These are phyloP conservation scores for Oryzaephilus surinamensis DNA, from an alignment of 1,140 invertebrate genomes.

Conservation along the genomic window DNA sequence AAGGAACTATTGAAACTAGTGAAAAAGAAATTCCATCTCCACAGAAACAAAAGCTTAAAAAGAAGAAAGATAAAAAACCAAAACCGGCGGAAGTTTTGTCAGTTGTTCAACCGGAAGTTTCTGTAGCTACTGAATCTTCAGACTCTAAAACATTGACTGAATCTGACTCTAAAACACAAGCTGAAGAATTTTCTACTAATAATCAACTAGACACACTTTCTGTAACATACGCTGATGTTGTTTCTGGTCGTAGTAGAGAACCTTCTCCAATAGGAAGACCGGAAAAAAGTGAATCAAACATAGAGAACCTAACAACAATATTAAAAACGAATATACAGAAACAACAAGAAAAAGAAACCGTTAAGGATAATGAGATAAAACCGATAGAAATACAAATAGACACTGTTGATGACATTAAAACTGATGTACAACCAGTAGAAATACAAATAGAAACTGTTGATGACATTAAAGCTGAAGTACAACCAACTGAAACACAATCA, in stretches of 20 bases:
- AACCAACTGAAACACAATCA: slow-evolving; percentile 7
- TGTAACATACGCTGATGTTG: slow-evolving; percentile 18
- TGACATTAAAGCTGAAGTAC: slow-evolving; percentile 10
- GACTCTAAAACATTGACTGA: too few species aligned
- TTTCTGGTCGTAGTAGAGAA: slow-evolving; percentile 18
- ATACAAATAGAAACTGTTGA: slow-evolving; percentile 19
- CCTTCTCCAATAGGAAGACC: slow-evolving; percentile 11
- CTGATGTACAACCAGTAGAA: slow-evolving; percentile 12
- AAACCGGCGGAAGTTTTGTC: background rate
- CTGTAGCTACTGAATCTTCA: too few species aligned
- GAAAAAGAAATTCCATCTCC: slow-evolving; percentile 3
- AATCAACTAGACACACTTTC: background rate
- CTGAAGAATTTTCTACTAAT: slow-evolving; percentile 1
- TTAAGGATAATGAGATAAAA: slow-evolving; percentile 1
- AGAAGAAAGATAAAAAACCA: slow-evolving; percentile 6
- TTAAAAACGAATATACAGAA: slow-evolving; percentile 4
- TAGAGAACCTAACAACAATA: slow-evolving; percentile 1
- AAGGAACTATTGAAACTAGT: background rate
- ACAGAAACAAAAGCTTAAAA: slow-evolving; percentile 15
- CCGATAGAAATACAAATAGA: slow-evolving; percentile 4
- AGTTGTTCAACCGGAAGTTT: background rate
- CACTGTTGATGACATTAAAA: background rate
- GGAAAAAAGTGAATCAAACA: slow-evolving; percentile 2
- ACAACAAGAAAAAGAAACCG: background rate
- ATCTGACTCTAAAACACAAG: slow-evolving; percentile 1